Evolutionary conservation across 2,888 invertebrate genomes (phyloP).

Genomic region (Galeruca laticollis): DNA sequence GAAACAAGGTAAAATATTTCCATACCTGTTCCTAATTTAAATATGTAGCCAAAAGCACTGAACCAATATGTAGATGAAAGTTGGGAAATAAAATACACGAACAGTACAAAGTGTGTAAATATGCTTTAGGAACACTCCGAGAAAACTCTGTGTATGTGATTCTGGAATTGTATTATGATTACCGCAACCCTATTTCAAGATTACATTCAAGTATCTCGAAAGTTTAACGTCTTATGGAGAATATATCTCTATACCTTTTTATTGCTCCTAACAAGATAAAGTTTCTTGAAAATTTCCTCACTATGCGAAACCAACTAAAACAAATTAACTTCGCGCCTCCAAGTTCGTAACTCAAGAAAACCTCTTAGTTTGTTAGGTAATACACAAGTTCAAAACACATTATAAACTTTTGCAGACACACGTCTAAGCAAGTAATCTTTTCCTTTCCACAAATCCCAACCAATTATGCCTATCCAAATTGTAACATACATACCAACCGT

Average conservation of each 20-base stretch:
- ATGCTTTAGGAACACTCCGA: too few species aligned
- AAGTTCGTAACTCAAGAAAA: constrained; percentile 1
- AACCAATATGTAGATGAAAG: too few species aligned
- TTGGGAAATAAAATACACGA: too few species aligned
- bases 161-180: too few species aligned
- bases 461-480: not conserved
- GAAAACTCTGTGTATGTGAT: too few species aligned
- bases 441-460: not conserved
- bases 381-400: constrained; percentile 12
- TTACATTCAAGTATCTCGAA: too few species aligned
- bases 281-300: not conserved
- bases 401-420: constrained; percentile 2
- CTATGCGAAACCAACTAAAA: constrained; percentile 2
- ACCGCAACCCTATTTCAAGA: too few species aligned
- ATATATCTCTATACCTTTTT: not conserved
- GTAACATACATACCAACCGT: not conserved
- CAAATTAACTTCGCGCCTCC: not conserved
- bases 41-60: too few species aligned
- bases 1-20: too few species aligned
- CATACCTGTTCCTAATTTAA: too few species aligned
- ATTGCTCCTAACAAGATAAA: not conserved
- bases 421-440: constrained; percentile 1
- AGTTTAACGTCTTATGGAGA: not conserved
- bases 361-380: constrained; percentile 5
- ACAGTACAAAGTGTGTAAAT: too few species aligned